Base-by-base conservation (phyloP, 2,888 invertebrate genomes). In the Patella depressa region DNA sequence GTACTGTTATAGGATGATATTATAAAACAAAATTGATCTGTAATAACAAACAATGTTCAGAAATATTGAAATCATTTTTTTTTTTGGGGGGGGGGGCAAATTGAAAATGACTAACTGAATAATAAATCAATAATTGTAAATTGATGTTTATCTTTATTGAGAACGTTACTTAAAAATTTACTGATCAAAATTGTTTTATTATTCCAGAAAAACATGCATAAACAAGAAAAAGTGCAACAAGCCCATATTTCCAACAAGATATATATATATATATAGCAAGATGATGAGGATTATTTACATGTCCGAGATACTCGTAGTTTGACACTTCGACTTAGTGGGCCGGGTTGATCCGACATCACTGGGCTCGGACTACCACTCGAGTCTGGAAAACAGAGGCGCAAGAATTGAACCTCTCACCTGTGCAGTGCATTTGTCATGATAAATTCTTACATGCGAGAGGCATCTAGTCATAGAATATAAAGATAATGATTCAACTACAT, bases 291-390 rank as follows among this genome's bases (percentile, higher is more conserved):
- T 74, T 82, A 80, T 88, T 84, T 89, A 89, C 89, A 89, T 89
- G 89, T 89, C 85, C 88, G 85, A 80, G 89, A 89, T 57, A 88
- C 89, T 80, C 89, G 87, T 70, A 89, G 86, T 82, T 88, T 89
- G 82, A 89, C 89, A 78, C 89, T 88, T 78, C 89, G 86, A 83
- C 89, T 89, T 79, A 89, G 83, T 29, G 89, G 89, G 76, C 89
- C 89, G 34, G 88, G 89, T 84, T 89, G 89, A 82, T 88, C 89
- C 24, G 87, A 83, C 78, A 87, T 83, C 74, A 88, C 86, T 55
- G 89, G 88, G 80, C 89, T 89, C 72, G 88, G 86, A 82, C 86
- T 88, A 75, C 88, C 88, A 81, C 87, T 87, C 80, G 89, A 88
- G 85, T 89, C 89, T 89, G 88, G 80, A 89, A 89, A 81, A 82